Evolutionary conservation across 2,113 vertebrate species (phyloP).

Genomic region (Erpornis zantholeuca): DNA sequence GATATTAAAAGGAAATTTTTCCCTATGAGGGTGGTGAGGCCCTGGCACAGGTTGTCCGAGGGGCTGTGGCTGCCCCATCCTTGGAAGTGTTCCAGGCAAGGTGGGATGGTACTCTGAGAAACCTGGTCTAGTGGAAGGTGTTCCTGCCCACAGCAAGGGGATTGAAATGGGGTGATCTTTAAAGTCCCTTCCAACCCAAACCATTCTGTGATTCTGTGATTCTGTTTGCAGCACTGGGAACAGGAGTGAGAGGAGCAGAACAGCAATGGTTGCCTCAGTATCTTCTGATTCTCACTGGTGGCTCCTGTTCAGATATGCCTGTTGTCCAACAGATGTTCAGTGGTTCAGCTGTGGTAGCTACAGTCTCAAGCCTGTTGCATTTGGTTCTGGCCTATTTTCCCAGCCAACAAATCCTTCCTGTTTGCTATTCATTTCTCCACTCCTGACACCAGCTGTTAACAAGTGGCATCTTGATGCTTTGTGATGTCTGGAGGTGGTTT

Average conservation of each 20-base stretch:
- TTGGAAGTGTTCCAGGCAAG: not conserved
- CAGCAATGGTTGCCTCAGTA: not conserved
- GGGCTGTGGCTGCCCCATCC: not conserved
- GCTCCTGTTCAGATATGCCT: not conserved
- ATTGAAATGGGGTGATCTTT: fast-evolving
- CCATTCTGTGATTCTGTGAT: not conserved
- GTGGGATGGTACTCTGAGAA: not conserved
- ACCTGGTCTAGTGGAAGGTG: not conserved
- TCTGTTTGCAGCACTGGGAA: not conserved
- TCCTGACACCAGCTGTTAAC: not conserved
- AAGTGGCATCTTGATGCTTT: not conserved
- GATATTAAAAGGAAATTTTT: not conserved
- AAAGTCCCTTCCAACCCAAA: not conserved
- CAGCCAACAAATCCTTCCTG: fast-evolving
- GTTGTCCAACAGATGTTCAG: not conserved
- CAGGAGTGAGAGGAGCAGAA: not conserved
- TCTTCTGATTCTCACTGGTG: not conserved
- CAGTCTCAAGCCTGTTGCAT: not conserved
- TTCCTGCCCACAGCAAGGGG: not conserved
- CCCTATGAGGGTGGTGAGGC: not conserved
- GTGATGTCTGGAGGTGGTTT: not conserved
- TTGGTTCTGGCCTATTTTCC: not conserved
- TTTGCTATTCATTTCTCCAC: not conserved
- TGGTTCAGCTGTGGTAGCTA: not conserved
- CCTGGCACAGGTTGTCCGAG: not conserved